Evolutionary conservation across 2,113 vertebrate species (phyloP).

Genomic region (Callaeas wilsoni): DNA sequence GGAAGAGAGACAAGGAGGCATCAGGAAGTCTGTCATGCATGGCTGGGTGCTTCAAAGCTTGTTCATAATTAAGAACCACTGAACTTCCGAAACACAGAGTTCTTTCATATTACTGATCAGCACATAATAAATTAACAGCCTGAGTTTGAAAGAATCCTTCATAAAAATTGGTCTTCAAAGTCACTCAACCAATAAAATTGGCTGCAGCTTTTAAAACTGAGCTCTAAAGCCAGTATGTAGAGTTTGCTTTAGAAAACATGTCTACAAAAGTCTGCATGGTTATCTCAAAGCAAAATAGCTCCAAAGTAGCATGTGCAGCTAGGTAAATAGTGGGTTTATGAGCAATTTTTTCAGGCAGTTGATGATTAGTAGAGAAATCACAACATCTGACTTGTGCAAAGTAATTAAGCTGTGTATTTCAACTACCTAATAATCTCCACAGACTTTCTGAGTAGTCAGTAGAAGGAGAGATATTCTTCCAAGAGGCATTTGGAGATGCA

Average conservation of each 20-base stretch:
- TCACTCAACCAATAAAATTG: background rate
- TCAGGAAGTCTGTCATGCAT: background rate
- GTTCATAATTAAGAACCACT: background rate
- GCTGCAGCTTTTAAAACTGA: background rate
- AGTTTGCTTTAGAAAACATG: background rate
- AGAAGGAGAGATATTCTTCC: background rate
- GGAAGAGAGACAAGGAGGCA: background rate
- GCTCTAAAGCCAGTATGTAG: background rate
- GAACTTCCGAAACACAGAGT: background rate
- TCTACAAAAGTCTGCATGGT: background rate
- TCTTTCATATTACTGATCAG: background rate
- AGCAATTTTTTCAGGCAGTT: background rate
- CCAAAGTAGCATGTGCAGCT: background rate
- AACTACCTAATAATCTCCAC: background rate
- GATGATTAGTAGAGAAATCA: background rate
- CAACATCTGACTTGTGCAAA: background rate
- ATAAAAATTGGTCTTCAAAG: conserved; percentile 3
- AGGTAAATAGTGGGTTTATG: background rate
- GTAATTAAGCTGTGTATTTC: background rate
- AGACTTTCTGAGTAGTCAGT: background rate
- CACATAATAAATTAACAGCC: background rate
- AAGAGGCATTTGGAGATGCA: background rate
- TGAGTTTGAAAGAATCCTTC: background rate
- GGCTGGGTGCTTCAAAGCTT: background rate
- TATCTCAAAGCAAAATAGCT: background rate